Evolutionary conservation across 1,140 invertebrate genomes (phyloP).

Genomic region (Heliothis virescens): DNA sequence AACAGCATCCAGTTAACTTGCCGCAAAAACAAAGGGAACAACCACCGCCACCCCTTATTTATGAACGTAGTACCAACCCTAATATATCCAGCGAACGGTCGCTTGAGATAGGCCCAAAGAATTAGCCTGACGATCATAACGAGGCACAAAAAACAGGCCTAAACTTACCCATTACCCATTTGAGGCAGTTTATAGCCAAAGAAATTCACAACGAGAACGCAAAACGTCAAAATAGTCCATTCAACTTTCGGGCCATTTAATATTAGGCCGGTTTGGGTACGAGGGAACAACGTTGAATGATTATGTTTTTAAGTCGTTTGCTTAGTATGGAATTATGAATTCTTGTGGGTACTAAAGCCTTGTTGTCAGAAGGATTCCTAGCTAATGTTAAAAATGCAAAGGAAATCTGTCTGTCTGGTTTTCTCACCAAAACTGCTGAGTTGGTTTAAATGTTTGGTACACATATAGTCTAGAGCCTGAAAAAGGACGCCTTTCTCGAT

Average conservation of each 20-base stretch:
- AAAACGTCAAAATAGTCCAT: conserved; percentile 36
- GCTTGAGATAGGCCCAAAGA: conserved; percentile 39
- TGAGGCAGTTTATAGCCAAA: conserved; percentile 8
- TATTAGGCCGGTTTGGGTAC: not conserved
- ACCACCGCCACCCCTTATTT: conserved; percentile 34
- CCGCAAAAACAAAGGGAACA: conserved; percentile 21
- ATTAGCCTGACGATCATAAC: conserved; percentile 43
- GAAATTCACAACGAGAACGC: not conserved
- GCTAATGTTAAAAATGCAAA: too few species aligned
- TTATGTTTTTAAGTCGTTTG: conserved; percentile 10
- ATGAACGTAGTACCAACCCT: conserved; percentile 28
- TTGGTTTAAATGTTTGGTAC: too few species aligned
- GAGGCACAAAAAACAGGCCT: conserved; percentile 35
- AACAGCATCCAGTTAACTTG: not conserved
- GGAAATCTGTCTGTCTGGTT: too few species aligned
- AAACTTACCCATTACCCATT: conserved; percentile 15
- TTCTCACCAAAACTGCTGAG: too few species aligned
- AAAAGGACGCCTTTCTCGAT: too few species aligned
- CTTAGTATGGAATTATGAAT: not conserved
- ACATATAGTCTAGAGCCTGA: too few species aligned
- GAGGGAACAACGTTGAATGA: conserved; percentile 6
- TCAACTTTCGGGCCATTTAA: conserved; percentile 24
- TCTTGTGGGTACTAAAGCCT: not conserved
- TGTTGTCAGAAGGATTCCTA: too few species aligned
- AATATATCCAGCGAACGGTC: conserved; percentile 33